Conservation (phyloP, 2,888 invertebrate genomes). For the Hirudinaria manillensis region DNA sequence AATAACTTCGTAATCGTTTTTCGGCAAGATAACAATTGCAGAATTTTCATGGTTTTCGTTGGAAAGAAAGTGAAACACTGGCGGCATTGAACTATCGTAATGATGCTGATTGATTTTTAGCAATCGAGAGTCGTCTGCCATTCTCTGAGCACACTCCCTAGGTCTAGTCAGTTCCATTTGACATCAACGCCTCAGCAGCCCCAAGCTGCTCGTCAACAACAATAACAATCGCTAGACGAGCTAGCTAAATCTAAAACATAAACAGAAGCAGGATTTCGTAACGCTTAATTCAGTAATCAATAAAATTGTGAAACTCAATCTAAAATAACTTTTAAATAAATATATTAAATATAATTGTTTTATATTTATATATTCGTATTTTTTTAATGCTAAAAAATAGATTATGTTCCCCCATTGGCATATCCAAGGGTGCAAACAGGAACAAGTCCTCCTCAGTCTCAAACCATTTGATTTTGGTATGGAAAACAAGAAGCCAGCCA, state of each 20-base stretch:
- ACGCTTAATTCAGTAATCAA: too few species aligned
- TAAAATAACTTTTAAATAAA: too few species aligned
- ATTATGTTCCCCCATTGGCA: too few species aligned
- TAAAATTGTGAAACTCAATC: too few species aligned
- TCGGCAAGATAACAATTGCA: slow-evolving; percentile 30
- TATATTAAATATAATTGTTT: too few species aligned
- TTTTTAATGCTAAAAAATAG: too few species aligned
- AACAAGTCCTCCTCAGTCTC: too few species aligned
- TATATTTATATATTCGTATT: too few species aligned
- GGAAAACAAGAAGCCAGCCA: too few species aligned
- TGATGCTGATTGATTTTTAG: slow-evolving; percentile 25
- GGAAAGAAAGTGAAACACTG: slow-evolving; percentile 29
- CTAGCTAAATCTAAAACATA: slow-evolving; percentile 6
- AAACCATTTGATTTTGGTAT: too few species aligned
- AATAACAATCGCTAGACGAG: slow-evolving; percentile 2
- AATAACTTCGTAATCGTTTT: slow-evolving; percentile 30
- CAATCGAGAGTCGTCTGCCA: slow-evolving; percentile 30
- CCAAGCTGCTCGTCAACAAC: slow-evolving; percentile 7
- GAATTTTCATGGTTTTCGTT: slow-evolving; percentile 30
- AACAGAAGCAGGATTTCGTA: background rate
- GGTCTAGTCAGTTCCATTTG: slow-evolving; percentile 29
- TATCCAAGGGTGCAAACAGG: too few species aligned
- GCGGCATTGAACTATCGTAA: slow-evolving; percentile 25
- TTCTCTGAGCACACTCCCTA: slow-evolving; percentile 24
- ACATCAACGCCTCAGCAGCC: background rate